Evolutionary conservation across 2,888 invertebrate species (phyloP), one percentile per base, ranked within the genome.

Genomic region (Aleiodes alternator): DNA sequence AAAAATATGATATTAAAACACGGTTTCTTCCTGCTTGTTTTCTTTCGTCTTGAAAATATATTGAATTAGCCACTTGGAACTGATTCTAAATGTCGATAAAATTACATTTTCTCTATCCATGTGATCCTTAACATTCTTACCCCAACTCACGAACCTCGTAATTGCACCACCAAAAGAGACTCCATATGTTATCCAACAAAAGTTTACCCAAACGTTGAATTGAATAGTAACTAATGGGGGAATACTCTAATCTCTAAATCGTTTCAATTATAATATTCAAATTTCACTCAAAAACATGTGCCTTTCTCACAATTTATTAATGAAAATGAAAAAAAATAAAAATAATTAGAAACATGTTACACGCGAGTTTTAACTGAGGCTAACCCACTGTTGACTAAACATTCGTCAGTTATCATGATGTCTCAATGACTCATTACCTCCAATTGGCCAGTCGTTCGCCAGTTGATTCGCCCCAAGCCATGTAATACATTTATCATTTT

Each of bases 231-330:
- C 31, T 3, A 59, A 64, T 23, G 23, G 43, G 23, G 16, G 3
- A 4, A 14, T 6, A 34, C 34, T 48, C 64, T 64, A 64, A 64
- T 64, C 64, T 64, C 64, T 48, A 14, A 64, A 64, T 64, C 64
- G 64, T 64, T 64, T 48, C 85, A 87, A 88, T 88, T 88, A 87
- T 83, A 85, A 87, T 87, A 88, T 88, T 88, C 81, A 87, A 88
- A 88, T 87, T 85, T 77, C 59, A 53, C 48, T 76, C 81, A 43
- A 43, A 34, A 83, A 82, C 88, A 87, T 86, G 85, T 87, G 88
- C 50, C 81, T 78, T 73, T 75, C 61, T 70, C 76, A 69, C 51
- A 38, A 38, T 48, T 72, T 56, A 57, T 61, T 57, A 43, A 7
- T 31, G 66, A 57, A 72, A 69, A 66, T 64, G 59, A 56, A 73